Percentiles rank a stretch among this genome's conserved stretches.
Evolutionary conservation across 1,140 invertebrate genomes (phyloP).

Genomic region (Oryctes rhinoceros): DNA sequence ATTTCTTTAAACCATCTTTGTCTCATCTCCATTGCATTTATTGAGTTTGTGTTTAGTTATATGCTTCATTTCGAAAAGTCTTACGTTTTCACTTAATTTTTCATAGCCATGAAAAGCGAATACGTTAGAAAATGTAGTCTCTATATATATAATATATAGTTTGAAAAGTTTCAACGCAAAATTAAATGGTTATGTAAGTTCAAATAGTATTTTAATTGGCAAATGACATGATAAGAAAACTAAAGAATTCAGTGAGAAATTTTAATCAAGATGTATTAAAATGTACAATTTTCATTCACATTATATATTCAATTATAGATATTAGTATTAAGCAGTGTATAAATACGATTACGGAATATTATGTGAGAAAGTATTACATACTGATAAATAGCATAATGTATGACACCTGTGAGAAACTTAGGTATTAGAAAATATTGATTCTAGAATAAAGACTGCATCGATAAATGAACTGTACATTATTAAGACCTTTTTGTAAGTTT

Average conservation of each 20-base stretch:
- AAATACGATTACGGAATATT: slow-evolving; percentile 32
- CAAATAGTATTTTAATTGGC: not conserved
- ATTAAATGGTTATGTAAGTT: not conserved
- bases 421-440: slow-evolving; percentile 55
- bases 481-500: slow-evolving; percentile 54
- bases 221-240: not conserved
- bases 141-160: not conserved
- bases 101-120: not conserved
- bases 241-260: slow-evolving; percentile 22
- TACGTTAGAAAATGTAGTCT: not conserved
- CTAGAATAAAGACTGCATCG: slow-evolving; percentile 59
- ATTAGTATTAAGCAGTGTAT: slow-evolving; percentile 33
- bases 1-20: slow-evolving; percentile 5
- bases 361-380: slow-evolving; percentile 43
- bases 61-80: not conserved
- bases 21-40: slow-evolving; percentile 7
- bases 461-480: slow-evolving; percentile 58
- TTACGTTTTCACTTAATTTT: slow-evolving; percentile 20
- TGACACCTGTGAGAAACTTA: slow-evolving; percentile 48
- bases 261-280: slow-evolving; percentile 11
- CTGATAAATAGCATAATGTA: slow-evolving; percentile 59
- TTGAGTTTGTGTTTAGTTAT: not conserved
- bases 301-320: slow-evolving; percentile 22
- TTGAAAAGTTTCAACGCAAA: not conserved
- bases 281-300: slow-evolving; percentile 28